phyloP scores from a whole-genome alignment of 2,113 vertebrate genomes.

The Hipposideros armiger region DNA sequence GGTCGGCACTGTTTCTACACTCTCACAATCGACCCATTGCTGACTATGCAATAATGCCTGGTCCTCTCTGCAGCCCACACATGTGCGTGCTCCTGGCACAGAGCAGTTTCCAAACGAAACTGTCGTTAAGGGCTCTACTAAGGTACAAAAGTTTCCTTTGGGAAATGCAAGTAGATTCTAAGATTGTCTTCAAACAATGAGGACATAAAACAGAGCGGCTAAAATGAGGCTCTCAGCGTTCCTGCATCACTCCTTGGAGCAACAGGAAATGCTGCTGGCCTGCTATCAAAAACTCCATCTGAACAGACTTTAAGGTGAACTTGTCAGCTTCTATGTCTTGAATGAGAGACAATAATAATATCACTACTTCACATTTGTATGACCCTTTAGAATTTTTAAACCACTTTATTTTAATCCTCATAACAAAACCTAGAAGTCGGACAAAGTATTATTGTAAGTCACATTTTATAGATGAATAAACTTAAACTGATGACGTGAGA shows the following conservation, averaged over 20 bases:
- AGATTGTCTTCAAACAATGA: background rate
- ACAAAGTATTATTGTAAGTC: background rate
- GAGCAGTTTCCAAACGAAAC: background rate
- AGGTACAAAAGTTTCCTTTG: background rate
- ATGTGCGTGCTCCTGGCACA: accelerated
- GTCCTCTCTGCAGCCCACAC: background rate
- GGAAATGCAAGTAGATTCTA: background rate
- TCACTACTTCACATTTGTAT: background rate
- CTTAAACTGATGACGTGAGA: background rate
- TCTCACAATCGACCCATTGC: background rate
- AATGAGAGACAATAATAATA: background rate
- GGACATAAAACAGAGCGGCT: background rate
- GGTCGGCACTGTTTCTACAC: accelerated
- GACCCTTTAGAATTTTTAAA: background rate
- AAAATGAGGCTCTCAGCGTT: background rate
- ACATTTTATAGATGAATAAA: background rate
- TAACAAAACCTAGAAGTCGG: background rate
- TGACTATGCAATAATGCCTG: background rate
- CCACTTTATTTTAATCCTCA: background rate
- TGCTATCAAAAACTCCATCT: background rate
- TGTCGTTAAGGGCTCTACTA: background rate
- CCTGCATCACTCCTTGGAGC: background rate
- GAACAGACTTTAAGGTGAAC: background rate
- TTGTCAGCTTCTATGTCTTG: background rate
- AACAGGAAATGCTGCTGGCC: background rate